These are phyloP conservation scores for Synanceia verrucosa DNA, from an alignment of 2,797 vertebrate genomes.

Conservation along the genomic window DNA sequence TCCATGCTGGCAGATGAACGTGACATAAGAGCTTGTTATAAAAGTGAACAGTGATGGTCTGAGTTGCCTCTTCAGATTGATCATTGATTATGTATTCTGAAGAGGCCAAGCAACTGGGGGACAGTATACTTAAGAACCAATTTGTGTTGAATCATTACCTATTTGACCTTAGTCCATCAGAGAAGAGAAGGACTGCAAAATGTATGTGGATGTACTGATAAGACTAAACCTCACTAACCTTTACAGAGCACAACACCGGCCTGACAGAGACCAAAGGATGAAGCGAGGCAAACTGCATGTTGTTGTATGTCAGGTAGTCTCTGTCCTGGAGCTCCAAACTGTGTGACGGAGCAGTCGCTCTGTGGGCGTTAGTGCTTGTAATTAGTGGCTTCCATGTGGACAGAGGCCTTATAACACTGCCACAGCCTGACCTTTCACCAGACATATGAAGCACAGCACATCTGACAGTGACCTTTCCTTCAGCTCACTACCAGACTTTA, in stretches of 20 bases:
- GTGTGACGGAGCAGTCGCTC: conserved; percentile 36
- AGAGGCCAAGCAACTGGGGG: conserved; percentile 15
- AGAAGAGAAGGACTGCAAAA: conserved; percentile 12
- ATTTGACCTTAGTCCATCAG: conserved; percentile 48
- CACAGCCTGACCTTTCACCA: conserved; percentile 70
- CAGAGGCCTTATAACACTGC: conserved; percentile 20
- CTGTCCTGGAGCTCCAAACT: conserved; percentile 7
- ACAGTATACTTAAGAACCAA: conserved; percentile 45
- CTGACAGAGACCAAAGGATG: conserved; percentile 18
- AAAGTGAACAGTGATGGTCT: conserved; percentile 28
- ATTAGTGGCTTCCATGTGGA: conserved; percentile 48
- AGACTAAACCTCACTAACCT: conserved; percentile 50
- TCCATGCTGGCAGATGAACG: conserved; percentile 50
- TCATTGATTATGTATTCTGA: conserved; percentile 55
- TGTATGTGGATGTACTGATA: conserved; percentile 25
- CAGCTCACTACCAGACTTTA: background rate
- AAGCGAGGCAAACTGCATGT: background rate
- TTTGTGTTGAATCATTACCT: conserved; percentile 51
- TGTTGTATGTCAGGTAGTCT: background rate
- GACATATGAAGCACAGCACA: conserved; percentile 37
- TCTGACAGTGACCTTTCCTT: conserved; percentile 56
- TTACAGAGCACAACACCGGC: conserved; percentile 38
- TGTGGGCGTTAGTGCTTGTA: conserved; percentile 46
- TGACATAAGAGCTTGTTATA: conserved; percentile 58
- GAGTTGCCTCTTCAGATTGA: conserved; percentile 46